A percentile compares a stretch with the other conserved stretches of the same genome.
These are phyloP conservation scores for Meteorus sp. DNA, from an alignment of 1,140 invertebrate genomes.

Conservation along the genomic window DNA sequence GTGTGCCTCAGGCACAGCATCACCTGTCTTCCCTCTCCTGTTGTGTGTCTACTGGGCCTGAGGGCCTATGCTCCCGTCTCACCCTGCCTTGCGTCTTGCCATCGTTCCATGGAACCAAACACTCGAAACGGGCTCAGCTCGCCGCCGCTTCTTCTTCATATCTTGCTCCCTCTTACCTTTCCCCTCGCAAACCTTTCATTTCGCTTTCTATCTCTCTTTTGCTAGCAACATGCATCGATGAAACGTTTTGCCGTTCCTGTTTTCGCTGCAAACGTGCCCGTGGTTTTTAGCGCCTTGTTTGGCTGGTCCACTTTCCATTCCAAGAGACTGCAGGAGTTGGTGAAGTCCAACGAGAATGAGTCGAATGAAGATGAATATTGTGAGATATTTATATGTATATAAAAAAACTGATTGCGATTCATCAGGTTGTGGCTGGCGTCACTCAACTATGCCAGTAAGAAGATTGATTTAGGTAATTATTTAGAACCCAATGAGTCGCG, in stretches of 20 bases:
- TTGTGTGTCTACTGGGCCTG: conserved; percentile 25
- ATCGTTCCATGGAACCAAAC: conserved; percentile 17
- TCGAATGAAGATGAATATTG: no score
- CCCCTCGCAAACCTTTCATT: background rate
- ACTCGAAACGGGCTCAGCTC: conserved; percentile 7
- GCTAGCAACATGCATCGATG: background rate
- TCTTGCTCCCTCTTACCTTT: background rate
- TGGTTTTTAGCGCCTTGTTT: conserved; percentile 8
- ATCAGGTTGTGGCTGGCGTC: conserved; percentile 3
- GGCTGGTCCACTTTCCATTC: conserved; percentile 11
- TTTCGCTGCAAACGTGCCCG: no score
- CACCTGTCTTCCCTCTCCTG: conserved; percentile 52
- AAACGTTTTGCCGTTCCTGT: no score
- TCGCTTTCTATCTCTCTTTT: conserved; percentile 8
- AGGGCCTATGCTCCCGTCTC: conserved; percentile 18
- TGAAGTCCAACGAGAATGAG: no score
- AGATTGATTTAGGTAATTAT: conserved; percentile 9
- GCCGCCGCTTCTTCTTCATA: background rate
- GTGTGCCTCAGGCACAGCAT: conserved; percentile 50
- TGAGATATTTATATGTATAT: no score
- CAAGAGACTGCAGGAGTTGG: background rate
- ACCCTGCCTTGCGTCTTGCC: conserved; percentile 3
- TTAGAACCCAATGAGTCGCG: background rate
- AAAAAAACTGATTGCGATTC: conserved; percentile 5
- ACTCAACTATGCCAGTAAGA: background rate